Evolutionary conservation across 2,888 invertebrate genomes (phyloP).

Genomic region (Barypeithes pellucidus): DNA sequence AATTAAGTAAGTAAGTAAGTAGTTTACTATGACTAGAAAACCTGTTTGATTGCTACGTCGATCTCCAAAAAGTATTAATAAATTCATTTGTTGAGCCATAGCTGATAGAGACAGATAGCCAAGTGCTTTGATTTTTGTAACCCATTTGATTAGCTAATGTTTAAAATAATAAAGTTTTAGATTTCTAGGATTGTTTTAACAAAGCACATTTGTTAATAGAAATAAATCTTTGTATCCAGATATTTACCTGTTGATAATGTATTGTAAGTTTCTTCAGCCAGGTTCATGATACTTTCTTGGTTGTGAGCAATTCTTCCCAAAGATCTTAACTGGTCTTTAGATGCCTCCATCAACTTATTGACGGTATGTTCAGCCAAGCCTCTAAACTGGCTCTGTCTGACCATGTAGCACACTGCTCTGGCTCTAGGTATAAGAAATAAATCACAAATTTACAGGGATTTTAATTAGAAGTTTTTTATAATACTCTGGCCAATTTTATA

Average conservation of each 20-base stretch:
- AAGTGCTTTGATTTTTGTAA: no score
- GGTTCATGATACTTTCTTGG: conserved; percentile 64
- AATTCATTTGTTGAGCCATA: no score
- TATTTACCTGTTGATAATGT: conserved; percentile 58
- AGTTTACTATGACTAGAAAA: no score
- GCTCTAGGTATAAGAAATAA: conserved; percentile 68
- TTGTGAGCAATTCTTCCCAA: conserved; percentile 64
- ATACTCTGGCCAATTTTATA: conserved; percentile 10
- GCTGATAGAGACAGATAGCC: no score
- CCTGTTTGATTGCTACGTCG: no score
- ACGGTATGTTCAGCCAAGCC: conserved; percentile 78
- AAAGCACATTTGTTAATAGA: not conserved
- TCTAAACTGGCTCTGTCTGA: conserved; percentile 78
- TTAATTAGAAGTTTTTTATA: not conserved
- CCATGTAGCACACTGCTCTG: conserved; percentile 78
- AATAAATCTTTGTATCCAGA: no score
- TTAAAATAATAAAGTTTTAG: no score
- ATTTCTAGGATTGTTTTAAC: no score
- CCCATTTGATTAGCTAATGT: no score
- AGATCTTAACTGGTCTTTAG: conserved; percentile 64
- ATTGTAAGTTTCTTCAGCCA: conserved; percentile 64
- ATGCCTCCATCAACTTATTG: conserved; percentile 75
- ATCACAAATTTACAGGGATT: not conserved
- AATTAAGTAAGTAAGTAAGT: no score
- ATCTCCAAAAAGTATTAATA: no score